Evolutionary conservation across 2,113 vertebrate genomes (phyloP).

Genomic region (Lathamus discolor): DNA sequence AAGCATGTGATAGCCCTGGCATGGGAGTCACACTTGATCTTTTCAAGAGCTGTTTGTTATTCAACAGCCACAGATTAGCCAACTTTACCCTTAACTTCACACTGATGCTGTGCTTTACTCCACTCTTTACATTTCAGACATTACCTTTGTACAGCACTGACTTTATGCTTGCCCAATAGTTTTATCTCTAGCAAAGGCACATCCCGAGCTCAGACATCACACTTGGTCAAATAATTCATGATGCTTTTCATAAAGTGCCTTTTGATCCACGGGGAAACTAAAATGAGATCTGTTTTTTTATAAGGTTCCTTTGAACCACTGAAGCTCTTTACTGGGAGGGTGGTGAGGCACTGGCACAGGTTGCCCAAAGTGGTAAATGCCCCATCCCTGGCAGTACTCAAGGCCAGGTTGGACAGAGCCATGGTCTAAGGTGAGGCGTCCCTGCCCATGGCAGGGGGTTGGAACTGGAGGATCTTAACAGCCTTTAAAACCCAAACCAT

Average conservation of each 20-base stretch:
- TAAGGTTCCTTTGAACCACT: not conserved
- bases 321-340: not conserved
- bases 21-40: not conserved
- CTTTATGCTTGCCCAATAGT: not conserved
- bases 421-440: not conserved
- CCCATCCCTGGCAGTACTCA: not conserved
- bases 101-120: not conserved
- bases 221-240: not conserved
- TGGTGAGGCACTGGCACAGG: not conserved
- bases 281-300: not conserved
- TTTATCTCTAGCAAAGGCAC: not conserved
- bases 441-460: not conserved
- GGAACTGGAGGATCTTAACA: not conserved
- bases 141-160: not conserved
- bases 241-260: not conserved
- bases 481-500: not conserved
- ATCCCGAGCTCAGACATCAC: not conserved
- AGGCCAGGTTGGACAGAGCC: not conserved
- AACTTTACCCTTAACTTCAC: not conserved
- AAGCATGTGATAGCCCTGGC: conserved; percentile 46
- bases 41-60: conserved; percentile 34
- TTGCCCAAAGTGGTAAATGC: not conserved
- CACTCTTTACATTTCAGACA: not conserved
- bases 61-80: not conserved
- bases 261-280: not conserved